phyloP scores from a whole-genome alignment of 2,797 vertebrate species.

The Ctenopoma kingsleyae region DNA sequence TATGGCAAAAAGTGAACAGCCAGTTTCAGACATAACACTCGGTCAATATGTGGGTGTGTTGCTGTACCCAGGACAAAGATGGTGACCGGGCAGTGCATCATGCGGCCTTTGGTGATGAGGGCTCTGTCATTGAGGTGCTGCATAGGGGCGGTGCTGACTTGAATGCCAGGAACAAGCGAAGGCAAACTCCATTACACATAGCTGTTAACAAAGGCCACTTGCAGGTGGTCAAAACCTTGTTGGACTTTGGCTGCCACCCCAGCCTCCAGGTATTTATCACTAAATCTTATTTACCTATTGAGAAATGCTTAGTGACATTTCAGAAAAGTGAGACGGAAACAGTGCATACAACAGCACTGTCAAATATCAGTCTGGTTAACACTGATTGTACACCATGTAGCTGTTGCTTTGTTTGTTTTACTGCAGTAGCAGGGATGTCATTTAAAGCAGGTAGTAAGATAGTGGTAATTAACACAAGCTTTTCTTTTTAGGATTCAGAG shows the following conservation, averaged over 20 bases:
- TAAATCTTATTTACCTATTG: constrained; percentile 4
- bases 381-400: background rate
- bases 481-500: constrained; percentile 91
- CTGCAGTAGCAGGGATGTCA: background rate
- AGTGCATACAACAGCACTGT: background rate
- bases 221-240: constrained; percentile 97
- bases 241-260: constrained; percentile 98
- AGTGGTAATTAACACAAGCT: constrained; percentile 35
- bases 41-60: constrained; percentile 44
- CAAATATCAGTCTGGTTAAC: background rate
- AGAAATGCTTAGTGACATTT: constrained; percentile 15
- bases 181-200: constrained; percentile 97
- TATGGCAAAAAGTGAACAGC: constrained; percentile 8
- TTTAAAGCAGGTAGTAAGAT: background rate
- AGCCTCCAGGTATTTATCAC: constrained; percentile 92
- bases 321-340: background rate
- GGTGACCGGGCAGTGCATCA: constrained; percentile 98
- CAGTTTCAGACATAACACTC: constrained; percentile 12
- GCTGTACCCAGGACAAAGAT: constrained; percentile 92
- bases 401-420: background rate
- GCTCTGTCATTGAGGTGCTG: constrained; percentile 97
- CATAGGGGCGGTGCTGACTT: constrained; percentile 96
- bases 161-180: constrained; percentile 97
- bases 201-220: constrained; percentile 99
- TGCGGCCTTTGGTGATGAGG: constrained; percentile 96